Evolutionary conservation across 1,140 invertebrate species (phyloP), one percentile per base, ranked within the genome.

Genomic region (Heliothis subflexa): DNA sequence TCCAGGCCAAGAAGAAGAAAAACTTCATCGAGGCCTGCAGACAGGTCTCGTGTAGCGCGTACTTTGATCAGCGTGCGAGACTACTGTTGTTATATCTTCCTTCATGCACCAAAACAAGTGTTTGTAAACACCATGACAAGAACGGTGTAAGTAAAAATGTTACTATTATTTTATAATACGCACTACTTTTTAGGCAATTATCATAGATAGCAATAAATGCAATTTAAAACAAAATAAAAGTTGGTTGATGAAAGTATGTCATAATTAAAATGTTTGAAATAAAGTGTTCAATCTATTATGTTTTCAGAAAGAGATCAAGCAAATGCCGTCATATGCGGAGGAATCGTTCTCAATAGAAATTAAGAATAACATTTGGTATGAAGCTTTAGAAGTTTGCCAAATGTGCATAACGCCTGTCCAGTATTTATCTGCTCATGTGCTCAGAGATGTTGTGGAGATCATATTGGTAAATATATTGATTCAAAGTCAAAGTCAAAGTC

Each of bases 381-480:
- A 94, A 76, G 93, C 92, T 54, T 76, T 95, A 52, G 89, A 93
- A 81, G 85, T 92, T 12, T 92, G 89, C 57, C 72, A 81, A 50
- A 59, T 91, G 52, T 86, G 84, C 57, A 87, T 94, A 1, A 90
- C 85, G 57, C 80, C 81, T 40, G 71, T 78, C 14, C 88, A 94
- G 64, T 94, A 91, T 80, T 82, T 93, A 14, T 89, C 91, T 21
- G 84, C 81, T 21, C 83, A 87, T 82, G 78, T 93, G 1, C 80
- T 94, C 1, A 88, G 86, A 79, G 82, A 88, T 78, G 80, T 95
- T 74, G 84, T 93, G 12, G 89, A 92, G 86, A 95, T 95, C 68
- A 91, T 94, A 33, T 71, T 95, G 88, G 94, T 95, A 89, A 89
- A 57, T 88, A 76, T 77, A 52, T 70, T 66, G 74, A 71, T 72